Conservation (phyloP, 2,113 vertebrate species). For the Lamprotornis superbus region DNA sequence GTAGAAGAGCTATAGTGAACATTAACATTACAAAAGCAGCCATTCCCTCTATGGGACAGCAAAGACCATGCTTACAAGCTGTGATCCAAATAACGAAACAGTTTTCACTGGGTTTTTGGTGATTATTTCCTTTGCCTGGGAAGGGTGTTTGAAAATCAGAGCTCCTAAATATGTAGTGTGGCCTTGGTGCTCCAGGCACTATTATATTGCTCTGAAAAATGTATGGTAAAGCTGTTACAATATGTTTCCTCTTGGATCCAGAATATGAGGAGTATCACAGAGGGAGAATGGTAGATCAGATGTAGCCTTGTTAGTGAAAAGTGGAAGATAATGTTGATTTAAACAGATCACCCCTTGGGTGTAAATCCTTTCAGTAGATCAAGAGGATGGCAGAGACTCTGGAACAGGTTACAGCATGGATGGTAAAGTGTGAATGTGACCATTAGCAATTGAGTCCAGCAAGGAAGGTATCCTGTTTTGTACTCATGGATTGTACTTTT, state of each 20-base stretch:
- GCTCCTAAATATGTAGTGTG: not conserved
- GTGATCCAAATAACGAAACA: not conserved
- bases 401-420: not conserved
- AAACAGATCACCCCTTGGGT: not conserved
- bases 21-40: not conserved
- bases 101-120: not conserved
- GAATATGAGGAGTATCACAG: not conserved
- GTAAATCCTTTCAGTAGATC: not conserved
- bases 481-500: not conserved
- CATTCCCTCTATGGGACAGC: not conserved
- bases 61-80: not conserved
- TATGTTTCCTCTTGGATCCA: not conserved
- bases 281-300: not conserved
- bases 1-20: not conserved
- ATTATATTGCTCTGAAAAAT: not conserved
- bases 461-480: not conserved
- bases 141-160: not conserved
- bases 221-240: not conserved
- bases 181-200: not conserved
- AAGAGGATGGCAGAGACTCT: not conserved
- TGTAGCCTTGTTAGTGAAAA: not conserved
- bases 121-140: not conserved
- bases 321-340: not conserved
- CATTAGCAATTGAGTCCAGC: not conserved
- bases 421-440: rapidly evolving